Conservation (phyloP, 2,113 vertebrate genomes). For the Xiphophorus maculatus region DNA sequence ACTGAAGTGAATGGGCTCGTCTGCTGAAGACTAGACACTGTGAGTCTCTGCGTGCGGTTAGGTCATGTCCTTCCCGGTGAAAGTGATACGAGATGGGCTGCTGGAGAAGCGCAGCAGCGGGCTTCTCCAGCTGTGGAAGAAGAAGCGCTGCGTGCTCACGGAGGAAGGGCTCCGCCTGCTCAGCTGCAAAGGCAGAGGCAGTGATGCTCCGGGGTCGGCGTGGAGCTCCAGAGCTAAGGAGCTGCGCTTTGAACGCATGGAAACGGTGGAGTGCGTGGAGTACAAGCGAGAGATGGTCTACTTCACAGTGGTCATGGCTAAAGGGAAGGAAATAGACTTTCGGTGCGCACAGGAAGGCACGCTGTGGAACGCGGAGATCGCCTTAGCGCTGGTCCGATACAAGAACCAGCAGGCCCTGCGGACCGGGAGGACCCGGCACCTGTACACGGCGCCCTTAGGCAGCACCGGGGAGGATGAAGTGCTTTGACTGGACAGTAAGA, state of each 20-base stretch:
- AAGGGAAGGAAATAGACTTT: conserved; percentile 91
- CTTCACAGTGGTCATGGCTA: conserved; percentile 92
- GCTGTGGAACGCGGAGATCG: conserved; percentile 92
- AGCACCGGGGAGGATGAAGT: conserved; percentile 72
- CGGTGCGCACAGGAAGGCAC: conserved; percentile 89
- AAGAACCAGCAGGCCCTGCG: conserved; percentile 92
- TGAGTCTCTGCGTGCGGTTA: not conserved
- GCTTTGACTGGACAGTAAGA: conserved; percentile 45
- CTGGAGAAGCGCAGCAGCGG: conserved; percentile 94
- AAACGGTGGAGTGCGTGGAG: conserved; percentile 94
- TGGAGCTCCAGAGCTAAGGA: conserved; percentile 82
- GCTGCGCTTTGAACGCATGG: conserved; percentile 89
- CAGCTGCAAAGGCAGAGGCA: conserved; percentile 50
- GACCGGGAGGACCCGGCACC: conserved; percentile 83
- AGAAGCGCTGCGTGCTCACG: conserved; percentile 89
- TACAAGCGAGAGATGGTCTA: conserved; percentile 89
- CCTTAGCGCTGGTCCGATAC: conserved; percentile 90
- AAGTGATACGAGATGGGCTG: conserved; percentile 87
- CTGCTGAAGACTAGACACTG: not conserved
- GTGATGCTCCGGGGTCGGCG: conserved; percentile 50
- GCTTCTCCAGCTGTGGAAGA: conserved; percentile 94
- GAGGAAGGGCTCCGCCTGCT: conserved; percentile 88
- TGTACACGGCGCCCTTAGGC: conserved; percentile 61
- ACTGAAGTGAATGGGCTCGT: conserved; percentile 15
- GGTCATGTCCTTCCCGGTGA: conserved; percentile 79